Conservation (phyloP, 2,797 vertebrate species). For the Myotis daubentonii region DNA sequence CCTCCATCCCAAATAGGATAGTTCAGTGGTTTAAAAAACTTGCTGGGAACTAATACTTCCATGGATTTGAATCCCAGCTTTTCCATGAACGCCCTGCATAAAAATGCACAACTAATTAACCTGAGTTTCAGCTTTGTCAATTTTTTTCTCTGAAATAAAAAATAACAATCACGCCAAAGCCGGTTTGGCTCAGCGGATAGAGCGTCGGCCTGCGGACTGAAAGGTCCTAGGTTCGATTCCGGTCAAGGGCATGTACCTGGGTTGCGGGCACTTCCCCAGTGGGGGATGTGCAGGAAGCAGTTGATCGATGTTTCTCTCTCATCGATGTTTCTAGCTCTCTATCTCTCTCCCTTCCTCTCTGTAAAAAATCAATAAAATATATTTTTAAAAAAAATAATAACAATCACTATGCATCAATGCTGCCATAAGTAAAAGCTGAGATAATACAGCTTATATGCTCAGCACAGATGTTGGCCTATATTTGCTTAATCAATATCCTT, state of each 20-base stretch:
- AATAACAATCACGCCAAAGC: background rate
- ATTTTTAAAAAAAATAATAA: no score
- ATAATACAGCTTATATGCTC: background rate
- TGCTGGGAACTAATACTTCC: background rate
- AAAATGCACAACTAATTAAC: background rate
- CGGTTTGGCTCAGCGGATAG: no score
- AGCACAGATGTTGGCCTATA: background rate
- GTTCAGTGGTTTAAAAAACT: background rate
- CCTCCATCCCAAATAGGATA: background rate
- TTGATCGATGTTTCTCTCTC: no score
- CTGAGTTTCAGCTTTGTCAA: background rate
- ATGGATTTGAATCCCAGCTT: background rate
- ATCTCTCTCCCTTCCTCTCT: no score
- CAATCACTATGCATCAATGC: background rate
- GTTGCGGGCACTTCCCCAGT: no score
- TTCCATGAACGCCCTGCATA: background rate
- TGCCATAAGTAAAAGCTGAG: background rate
- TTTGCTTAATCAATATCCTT: background rate
- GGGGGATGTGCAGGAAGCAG: no score
- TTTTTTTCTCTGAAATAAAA: constrained; percentile 5
- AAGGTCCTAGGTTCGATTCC: no score
- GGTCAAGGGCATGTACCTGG: no score
- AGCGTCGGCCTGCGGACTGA: no score
- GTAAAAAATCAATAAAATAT: no score
- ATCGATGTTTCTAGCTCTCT: no score